Base-by-base conservation (phyloP, 2,797 vertebrate genomes). In the Petrocephalus schoutedeni region DNA sequence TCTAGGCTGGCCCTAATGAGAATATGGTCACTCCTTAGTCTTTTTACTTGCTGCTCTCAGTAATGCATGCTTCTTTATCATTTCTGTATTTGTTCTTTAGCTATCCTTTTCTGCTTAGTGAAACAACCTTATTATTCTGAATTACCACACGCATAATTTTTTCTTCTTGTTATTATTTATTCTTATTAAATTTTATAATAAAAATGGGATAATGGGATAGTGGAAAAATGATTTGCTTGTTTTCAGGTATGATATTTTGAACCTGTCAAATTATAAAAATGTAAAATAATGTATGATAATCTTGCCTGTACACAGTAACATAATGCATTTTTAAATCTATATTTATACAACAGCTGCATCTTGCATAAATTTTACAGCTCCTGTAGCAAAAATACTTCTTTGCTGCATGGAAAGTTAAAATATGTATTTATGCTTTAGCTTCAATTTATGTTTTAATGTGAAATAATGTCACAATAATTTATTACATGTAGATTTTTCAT, bases 391-490 rank as follows among this genome's bases (percentile, higher is more conserved):
- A 57, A 41, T 64, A 56, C 64, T n/a, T 64, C 49, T 7, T 64
- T 49, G 57, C 32, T 82, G 32, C 57, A 64, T 77, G 51, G 41
- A 8, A 21, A 58, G 7, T 88, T 10, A 49, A 57, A 32, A 61
- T 83, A 58, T 41, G n/a, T 21, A 32, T 84, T 54, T 23, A 84
- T 87, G 53, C 9, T 58, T 64, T 53, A 10, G 83, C 45, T 64
- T 45, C 54, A 91, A 74, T 88, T 86, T 88, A 92, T 93, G 91
- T 91, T 89, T 92, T 92, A 90, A 57, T 49, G 88, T 54, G 59
- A 87, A 87, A 64, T 86, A 83, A 54, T 87, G 49, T 54, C 89
- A 80, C 53, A 82, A 91, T 86, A 82, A 91, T 86, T 28, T 41
- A 45, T 21, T 90, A 87, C 86, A 90, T 54, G 86, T 7, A 32